Conservation (phyloP, 2,797 vertebrate species). For the Euphonia xanthogaster region DNA sequence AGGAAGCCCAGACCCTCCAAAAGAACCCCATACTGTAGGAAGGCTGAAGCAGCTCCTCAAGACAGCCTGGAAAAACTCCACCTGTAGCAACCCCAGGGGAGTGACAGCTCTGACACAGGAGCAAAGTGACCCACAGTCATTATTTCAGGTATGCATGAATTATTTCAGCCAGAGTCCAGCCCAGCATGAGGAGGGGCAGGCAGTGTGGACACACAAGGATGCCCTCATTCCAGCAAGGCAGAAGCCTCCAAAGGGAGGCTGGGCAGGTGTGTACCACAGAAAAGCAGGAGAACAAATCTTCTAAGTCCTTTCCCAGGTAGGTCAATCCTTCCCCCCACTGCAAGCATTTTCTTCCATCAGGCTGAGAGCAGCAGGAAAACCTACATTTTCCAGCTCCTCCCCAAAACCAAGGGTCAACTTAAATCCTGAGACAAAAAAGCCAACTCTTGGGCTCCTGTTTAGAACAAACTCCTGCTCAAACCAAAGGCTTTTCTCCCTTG, state of each 20-base stretch:
- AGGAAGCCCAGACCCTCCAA: background rate
- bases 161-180: background rate
- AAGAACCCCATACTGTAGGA: background rate
- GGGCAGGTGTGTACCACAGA: background rate
- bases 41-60: background rate
- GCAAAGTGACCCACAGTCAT: background rate
- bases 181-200: fast-evolving
- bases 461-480: background rate
- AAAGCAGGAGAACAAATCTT: background rate
- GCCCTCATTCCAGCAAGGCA: background rate
- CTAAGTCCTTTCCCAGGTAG: background rate
- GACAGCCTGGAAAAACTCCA: background rate
- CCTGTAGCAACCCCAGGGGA: background rate
- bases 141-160: background rate
- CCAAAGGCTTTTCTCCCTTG: background rate
- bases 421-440: background rate
- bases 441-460: background rate
- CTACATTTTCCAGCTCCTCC: background rate
- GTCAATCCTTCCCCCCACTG: background rate
- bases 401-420: background rate
- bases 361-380: background rate
- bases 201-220: fast-evolving
- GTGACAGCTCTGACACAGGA: background rate
- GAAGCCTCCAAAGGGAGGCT: background rate
- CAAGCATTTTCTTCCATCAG: background rate